These are phyloP conservation scores for Calameuta idolon DNA, from an alignment of 2,888 invertebrate species.

Conservation along the genomic window DNA sequence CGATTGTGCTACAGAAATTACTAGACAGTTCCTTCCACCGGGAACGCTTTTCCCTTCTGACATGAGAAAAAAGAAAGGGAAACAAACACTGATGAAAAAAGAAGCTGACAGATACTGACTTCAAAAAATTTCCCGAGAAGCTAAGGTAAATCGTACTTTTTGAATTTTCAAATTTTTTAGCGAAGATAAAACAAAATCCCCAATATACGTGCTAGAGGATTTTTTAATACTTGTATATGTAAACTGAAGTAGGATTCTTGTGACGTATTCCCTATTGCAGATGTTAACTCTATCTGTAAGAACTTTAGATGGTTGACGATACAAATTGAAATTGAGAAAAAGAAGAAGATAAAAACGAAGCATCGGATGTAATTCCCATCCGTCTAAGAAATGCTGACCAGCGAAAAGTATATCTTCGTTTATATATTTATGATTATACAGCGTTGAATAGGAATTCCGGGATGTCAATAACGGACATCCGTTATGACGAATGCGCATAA, in stretches of 20 bases:
- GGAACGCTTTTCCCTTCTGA: constrained; percentile 28
- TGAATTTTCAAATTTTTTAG: not conserved
- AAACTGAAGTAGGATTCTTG: not conserved
- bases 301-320: constrained; percentile 18
- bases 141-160: not conserved
- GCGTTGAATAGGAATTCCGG: not conserved
- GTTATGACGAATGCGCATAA: not conserved
- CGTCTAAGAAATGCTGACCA: not conserved
- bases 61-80: constrained; percentile 10
- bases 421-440: not conserved
- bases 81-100: constrained; percentile 6
- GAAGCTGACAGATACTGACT: not conserved
- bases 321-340: constrained; percentile 35
- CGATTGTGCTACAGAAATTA: constrained; percentile 51
- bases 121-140: not conserved
- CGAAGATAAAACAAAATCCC: not conserved
- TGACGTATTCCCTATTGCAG: not conserved
- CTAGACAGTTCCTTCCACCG: constrained; percentile 38
- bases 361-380: constrained; percentile 7
- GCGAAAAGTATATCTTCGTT: not conserved
- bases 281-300: not conserved
- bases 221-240: not conserved
- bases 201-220: not conserved
- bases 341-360: constrained; percentile 17
- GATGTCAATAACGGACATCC: not conserved